These are phyloP conservation scores for Limnephilus rhombicus DNA, from an alignment of 2,888 invertebrate species.

Conservation along the genomic window DNA sequence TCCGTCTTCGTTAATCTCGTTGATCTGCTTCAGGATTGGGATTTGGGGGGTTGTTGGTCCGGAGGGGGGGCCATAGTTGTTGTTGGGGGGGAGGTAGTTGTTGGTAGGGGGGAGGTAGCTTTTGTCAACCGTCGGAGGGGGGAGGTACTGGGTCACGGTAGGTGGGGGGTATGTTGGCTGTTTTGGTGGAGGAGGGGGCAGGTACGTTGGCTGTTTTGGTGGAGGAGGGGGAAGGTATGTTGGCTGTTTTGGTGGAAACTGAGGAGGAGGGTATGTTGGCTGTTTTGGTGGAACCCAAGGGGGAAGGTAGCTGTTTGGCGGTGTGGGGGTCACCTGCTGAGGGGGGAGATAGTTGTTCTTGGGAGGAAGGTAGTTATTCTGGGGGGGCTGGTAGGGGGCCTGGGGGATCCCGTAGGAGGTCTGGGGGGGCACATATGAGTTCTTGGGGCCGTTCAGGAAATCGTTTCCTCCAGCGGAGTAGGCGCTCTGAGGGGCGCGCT, in stretches of 20 bases:
- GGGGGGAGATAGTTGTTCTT: conserved; percentile 62
- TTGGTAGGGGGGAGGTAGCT: conserved; percentile 67
- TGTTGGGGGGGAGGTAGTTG: conserved; percentile 67
- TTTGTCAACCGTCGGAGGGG: conserved; percentile 60
- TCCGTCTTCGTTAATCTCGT: conserved; percentile 74
- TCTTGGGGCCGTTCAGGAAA: conserved; percentile 66
- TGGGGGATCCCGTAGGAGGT: conserved; percentile 67
- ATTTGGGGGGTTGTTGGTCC: conserved; percentile 70
- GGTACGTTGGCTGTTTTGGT: conserved; percentile 39
- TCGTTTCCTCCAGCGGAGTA: conserved; percentile 62
- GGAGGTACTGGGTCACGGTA: conserved; percentile 48
- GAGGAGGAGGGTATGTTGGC: neutral
- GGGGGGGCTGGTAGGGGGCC: conserved; percentile 68
- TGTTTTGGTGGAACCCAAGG: conserved; percentile 14
- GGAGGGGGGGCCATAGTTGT: conserved; percentile 66
- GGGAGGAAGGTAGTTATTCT: conserved; percentile 68
- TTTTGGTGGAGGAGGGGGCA: conserved; percentile 41
- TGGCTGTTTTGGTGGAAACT: conserved; percentile 66
- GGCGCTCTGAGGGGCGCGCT: conserved; percentile 62
- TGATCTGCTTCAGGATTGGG: conserved; percentile 75
- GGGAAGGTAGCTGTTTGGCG: conserved; percentile 48
- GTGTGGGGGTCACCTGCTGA: conserved; percentile 31
- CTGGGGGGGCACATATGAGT: conserved; percentile 60
- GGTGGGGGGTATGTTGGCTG: neutral
- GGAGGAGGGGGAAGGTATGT: conserved; percentile 68